These are phyloP conservation scores for Amphiprion clarkii DNA, from an alignment of 2,797 vertebrate species.

Conservation along the genomic window DNA sequence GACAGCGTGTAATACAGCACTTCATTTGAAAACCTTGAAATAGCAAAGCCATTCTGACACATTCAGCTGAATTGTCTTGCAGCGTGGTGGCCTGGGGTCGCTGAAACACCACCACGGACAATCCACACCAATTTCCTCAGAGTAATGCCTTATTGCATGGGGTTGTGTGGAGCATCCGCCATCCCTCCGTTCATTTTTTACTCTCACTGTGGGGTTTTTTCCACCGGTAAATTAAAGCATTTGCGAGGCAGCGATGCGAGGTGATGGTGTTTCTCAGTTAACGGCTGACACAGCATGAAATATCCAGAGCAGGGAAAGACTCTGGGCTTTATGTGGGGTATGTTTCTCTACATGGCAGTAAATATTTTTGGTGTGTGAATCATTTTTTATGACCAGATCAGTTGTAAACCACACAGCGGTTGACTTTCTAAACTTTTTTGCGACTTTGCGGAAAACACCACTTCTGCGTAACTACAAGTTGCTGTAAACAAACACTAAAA, in stretches of 20 bases:
- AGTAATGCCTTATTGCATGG: conserved; percentile 7
- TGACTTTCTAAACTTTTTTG: conserved; percentile 21
- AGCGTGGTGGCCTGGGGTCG: background rate
- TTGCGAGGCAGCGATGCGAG: conserved; percentile 19
- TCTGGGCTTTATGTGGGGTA: background rate
- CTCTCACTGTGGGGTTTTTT: conserved; percentile 27
- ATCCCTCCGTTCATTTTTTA: conserved; percentile 40
- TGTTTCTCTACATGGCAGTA: background rate
- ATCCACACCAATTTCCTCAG: conserved; percentile 63
- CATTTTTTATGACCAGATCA: background rate
- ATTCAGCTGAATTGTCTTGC: conserved; percentile 16
- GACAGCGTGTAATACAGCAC: background rate
- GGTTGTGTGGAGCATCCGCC: background rate
- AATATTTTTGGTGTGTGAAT: conserved; percentile 1
- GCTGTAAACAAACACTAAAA: conserved; percentile 51
- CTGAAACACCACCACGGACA: conserved; percentile 47
- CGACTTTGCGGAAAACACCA: conserved; percentile 1
- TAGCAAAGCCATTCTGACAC: conserved; percentile 33
- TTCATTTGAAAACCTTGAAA: conserved; percentile 27
- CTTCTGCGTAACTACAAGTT: conserved; percentile 24
- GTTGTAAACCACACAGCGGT: no score
- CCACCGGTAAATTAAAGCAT: conserved; percentile 19
- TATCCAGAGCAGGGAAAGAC: background rate
- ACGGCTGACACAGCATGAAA: conserved; percentile 36
- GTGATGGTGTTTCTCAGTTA: conserved; percentile 18